Percentiles rank a stretch among this genome's conserved stretches.
Conservation (phyloP, 2,113 vertebrate species). For the Erythrocercus mccallii region DNA sequence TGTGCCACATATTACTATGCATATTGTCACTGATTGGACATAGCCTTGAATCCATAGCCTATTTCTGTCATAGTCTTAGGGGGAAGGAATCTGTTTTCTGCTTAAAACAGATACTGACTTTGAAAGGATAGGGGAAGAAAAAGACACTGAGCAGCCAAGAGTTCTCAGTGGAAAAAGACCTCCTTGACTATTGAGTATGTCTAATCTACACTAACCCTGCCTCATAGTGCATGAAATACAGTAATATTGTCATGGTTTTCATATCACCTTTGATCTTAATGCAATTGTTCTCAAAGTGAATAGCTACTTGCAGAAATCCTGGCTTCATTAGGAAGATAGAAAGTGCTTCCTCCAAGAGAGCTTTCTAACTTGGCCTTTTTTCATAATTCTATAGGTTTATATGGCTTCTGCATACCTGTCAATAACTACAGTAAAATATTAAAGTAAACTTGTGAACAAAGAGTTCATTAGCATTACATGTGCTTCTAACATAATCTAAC, state of each 20-base stretch:
- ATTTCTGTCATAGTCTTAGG: conserved; percentile 89
- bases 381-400: not conserved
- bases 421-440: not conserved
- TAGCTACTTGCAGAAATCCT: not conserved
- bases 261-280: conserved; percentile 50
- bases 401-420: not conserved
- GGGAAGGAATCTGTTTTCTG: conserved; percentile 85
- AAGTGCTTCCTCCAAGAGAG: not conserved
- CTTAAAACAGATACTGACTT: conserved; percentile 71
- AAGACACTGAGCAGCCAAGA: conserved; percentile 57
- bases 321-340: conserved; percentile 41
- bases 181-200: conserved; percentile 64
- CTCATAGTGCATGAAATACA: conserved; percentile 44
- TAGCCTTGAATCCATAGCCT: conserved; percentile 80
- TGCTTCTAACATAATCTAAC: not conserved
- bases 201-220: conserved; percentile 61
- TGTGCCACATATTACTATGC: conserved; percentile 96
- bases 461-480: not conserved
- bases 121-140: conserved; percentile 65
- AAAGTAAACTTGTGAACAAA: not conserved
- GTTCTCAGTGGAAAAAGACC: conserved; percentile 63
- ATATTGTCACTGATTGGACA: conserved; percentile 92
- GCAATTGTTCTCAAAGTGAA: conserved; percentile 49
- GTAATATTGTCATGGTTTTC: conserved; percentile 55
- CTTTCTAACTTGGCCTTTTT: not conserved